Percentiles rank a stretch among this genome's conserved stretches.
Evolutionary conservation across 2,113 vertebrate genomes (phyloP).

Genomic region (Piaya cayana): DNA sequence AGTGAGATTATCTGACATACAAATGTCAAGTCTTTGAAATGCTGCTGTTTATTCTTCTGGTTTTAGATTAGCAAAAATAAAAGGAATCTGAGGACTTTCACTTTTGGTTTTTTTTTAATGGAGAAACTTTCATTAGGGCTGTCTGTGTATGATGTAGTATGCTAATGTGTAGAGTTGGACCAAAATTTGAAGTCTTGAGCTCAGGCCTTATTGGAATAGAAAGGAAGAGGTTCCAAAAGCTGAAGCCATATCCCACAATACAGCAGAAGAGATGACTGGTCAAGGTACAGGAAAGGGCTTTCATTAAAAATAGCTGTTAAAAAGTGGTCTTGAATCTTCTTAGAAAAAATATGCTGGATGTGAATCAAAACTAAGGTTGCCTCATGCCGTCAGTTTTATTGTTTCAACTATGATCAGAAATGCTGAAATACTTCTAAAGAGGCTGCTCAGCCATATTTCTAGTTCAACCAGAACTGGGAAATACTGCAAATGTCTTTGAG

Average conservation of each 20-base stretch:
- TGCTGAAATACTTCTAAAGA: not conserved
- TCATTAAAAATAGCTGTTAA: not conserved
- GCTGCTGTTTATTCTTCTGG: not conserved
- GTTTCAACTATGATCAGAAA: not conserved
- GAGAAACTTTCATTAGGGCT: not conserved
- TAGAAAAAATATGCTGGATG: not conserved
- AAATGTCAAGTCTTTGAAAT: not conserved
- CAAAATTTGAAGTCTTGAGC: not conserved
- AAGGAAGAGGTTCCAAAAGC: not conserved
- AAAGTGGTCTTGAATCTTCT: not conserved
- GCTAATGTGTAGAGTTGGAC: not conserved
- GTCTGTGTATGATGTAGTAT: not conserved
- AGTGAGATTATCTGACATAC: not conserved
- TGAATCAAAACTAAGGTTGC: not conserved
- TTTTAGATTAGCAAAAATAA: not conserved
- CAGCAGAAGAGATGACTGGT: not conserved
- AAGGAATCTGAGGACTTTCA: not conserved
- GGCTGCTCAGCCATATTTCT: not conserved
- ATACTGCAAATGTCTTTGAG: not conserved
- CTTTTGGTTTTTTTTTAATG: not conserved
- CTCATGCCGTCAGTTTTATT: not conserved
- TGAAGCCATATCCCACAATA: not conserved
- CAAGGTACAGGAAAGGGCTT: not conserved
- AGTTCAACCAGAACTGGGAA: not conserved
- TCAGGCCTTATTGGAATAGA: not conserved